Percentiles rank a stretch among this genome's conserved stretches.
Conservation (phyloP, 2,113 vertebrate species). For the Euleptes europaea region DNA sequence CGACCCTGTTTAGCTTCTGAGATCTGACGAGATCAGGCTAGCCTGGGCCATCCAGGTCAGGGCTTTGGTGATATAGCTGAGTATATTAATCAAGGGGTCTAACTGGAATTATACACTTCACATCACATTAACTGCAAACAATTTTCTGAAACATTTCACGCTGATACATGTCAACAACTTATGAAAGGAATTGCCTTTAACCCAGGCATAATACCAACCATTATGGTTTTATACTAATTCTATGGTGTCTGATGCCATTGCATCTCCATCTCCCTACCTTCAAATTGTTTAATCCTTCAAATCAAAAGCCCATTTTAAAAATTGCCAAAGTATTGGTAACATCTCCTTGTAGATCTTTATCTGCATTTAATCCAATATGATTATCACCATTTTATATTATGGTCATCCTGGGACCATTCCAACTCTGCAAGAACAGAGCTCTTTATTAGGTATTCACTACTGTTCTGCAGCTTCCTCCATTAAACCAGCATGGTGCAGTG, state of each 20-base stretch:
- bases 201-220: background rate
- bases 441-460: background rate
- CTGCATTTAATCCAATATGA: background rate
- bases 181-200: background rate
- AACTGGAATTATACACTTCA: background rate
- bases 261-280: background rate
- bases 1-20: too few species aligned
- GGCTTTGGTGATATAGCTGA: background rate
- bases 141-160: background rate
- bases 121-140: background rate
- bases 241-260: background rate
- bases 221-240: background rate
- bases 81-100: background rate
- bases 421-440: background rate
- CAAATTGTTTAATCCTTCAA: background rate
- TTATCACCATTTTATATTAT: background rate
- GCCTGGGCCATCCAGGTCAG: too few species aligned
- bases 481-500: too few species aligned
- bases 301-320: background rate
- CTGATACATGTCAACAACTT: background rate
- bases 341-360: background rate
- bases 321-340: background rate
- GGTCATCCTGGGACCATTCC: background rate
- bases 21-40: too few species aligned
- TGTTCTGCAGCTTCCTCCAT: background rate